A percentile compares a stretch with the other conserved stretches of the same genome.
These are phyloP conservation scores for Chrysaora quinquecirrha DNA, from an alignment of 30 jellyfish, hydroid and myxozoan genomes.

Conservation along the genomic window DNA sequence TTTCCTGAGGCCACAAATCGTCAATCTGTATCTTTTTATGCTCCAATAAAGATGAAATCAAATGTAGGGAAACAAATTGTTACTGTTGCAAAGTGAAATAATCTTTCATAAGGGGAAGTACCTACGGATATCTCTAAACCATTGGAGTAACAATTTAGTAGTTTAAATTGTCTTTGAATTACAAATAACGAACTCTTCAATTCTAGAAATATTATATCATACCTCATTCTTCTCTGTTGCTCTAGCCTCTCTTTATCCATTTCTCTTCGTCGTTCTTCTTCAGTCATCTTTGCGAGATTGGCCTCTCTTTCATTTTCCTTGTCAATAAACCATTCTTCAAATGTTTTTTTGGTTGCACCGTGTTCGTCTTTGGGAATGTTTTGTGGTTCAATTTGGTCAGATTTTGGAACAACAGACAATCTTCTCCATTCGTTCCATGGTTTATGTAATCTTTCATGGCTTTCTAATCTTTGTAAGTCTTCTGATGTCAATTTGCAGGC, in stretches of 20 bases:
- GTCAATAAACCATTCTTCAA: slow-evolving; percentile 41
- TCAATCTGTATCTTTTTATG: too few relatives aligned
- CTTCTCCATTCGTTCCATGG: slow-evolving; percentile 74
- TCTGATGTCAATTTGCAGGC: slow-evolving; percentile 41
- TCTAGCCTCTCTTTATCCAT: slow-evolving; percentile 35
- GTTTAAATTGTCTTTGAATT: too few relatives aligned
- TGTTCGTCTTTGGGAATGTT: neutral
- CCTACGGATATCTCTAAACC: too few relatives aligned
- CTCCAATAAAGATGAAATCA: too few relatives aligned
- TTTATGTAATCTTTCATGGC: slow-evolving; percentile 5
- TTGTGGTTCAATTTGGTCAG: slow-evolving; percentile 12
- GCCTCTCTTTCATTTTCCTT: slow-evolving; percentile 31
- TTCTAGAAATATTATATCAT: too few relatives aligned
- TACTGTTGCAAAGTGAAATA: too few relatives aligned
- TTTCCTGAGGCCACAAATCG: too few relatives aligned
- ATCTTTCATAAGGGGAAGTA: too few relatives aligned
- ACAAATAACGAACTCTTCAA: too few relatives aligned
- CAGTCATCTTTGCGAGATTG: neutral
- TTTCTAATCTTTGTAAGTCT: slow-evolving; percentile 4
- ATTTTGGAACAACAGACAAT: slow-evolving; percentile 22
- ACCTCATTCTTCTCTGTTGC: slow-evolving; percentile 43
- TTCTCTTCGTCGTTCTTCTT: slow-evolving; percentile 40
- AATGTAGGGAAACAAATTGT: too few relatives aligned
- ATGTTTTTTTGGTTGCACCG: slow-evolving; percentile 31
- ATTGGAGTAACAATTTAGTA: too few relatives aligned